phyloP scores from a whole-genome alignment of 2,797 vertebrate genomes.

The Pampus argenteus region DNA sequence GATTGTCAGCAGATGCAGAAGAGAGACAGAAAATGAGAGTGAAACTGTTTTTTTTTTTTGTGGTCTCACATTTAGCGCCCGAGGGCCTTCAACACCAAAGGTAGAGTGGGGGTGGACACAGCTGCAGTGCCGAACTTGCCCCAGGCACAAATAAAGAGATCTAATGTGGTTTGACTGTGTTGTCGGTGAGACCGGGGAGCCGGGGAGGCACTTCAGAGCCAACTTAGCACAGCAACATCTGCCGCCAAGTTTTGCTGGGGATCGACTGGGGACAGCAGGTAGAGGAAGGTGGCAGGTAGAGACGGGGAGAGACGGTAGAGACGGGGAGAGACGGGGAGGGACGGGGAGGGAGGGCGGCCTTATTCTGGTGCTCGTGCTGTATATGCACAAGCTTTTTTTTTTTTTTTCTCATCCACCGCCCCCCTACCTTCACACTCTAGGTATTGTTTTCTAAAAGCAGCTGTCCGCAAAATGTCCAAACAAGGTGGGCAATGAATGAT shows the following conservation, averaged over 20 bases:
- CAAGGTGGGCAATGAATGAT: slow-evolving; percentile 90
- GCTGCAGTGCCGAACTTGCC: slow-evolving; percentile 94
- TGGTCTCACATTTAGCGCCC: slow-evolving; percentile 91
- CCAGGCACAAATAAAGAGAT: slow-evolving; percentile 96
- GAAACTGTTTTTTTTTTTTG: slow-evolving; percentile 70
- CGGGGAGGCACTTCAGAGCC: slow-evolving; percentile 95
- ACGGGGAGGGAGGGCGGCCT: slow-evolving; percentile 71
- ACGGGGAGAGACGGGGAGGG: background rate
- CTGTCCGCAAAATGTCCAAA: slow-evolving; percentile 84
- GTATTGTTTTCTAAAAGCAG: slow-evolving; percentile 88
- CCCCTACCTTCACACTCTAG: slow-evolving; percentile 79
- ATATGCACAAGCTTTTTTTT: background rate
- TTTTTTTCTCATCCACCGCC: too few relatives aligned
- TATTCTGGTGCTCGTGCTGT: slow-evolving; percentile 72
- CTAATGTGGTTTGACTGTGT: slow-evolving; percentile 92
- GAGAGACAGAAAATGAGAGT: slow-evolving; percentile 75
- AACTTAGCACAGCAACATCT: slow-evolving; percentile 92
- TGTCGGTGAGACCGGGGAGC: slow-evolving; percentile 89
- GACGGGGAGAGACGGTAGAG: background rate
- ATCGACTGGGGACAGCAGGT: slow-evolving; percentile 94
- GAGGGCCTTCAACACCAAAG: slow-evolving; percentile 94
- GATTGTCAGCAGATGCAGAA: slow-evolving; percentile 90
- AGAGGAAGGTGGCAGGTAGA: slow-evolving; percentile 83
- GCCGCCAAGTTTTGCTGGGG: slow-evolving; percentile 90
- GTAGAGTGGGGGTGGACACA: slow-evolving; percentile 94